Conservation (phyloP, 30 jellyfish, hydroid and myxozoan species). For the Turritopsis rubra region DNA sequence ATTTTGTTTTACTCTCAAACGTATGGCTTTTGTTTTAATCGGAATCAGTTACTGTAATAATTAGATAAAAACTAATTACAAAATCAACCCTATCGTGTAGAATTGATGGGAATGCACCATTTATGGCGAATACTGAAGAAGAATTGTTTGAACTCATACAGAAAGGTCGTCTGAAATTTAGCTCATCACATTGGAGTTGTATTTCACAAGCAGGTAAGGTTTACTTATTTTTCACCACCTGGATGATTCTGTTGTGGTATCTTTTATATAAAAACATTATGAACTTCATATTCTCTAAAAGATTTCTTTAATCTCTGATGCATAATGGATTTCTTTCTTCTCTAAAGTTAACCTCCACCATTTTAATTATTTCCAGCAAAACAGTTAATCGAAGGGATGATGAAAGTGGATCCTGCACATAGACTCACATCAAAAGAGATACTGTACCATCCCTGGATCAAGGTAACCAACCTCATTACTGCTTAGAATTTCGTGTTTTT, state of each 20-base stretch:
- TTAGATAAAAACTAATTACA: too few species aligned
- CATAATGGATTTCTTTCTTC: neutral
- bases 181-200: conserved; percentile 43
- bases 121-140: conserved; percentile 70
- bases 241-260: neutral
- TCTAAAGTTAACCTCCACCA: neutral
- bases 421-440: conserved; percentile 86
- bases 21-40: neutral
- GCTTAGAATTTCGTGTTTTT: neutral
- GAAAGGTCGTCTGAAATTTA: conserved; percentile 47
- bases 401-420: conserved; percentile 92
- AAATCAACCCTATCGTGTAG: conserved; percentile 18
- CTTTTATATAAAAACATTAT: too few species aligned
- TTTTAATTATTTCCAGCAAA: conserved; percentile 38
- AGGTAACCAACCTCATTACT: conserved; percentile 43
- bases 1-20: too few species aligned
- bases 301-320: neutral
- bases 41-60: too few species aligned
- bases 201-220: conserved; percentile 51
- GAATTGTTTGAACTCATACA: conserved; percentile 64
- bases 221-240: neutral
- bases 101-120: conserved; percentile 70
- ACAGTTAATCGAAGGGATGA: conserved; percentile 69
- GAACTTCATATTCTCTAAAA: too few species aligned
- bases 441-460: conserved; percentile 80